Evolutionary conservation across 1,140 invertebrate species (phyloP), one percentile per base, ranked within the genome.

Genomic region (Macrobrachium nipponense): DNA sequence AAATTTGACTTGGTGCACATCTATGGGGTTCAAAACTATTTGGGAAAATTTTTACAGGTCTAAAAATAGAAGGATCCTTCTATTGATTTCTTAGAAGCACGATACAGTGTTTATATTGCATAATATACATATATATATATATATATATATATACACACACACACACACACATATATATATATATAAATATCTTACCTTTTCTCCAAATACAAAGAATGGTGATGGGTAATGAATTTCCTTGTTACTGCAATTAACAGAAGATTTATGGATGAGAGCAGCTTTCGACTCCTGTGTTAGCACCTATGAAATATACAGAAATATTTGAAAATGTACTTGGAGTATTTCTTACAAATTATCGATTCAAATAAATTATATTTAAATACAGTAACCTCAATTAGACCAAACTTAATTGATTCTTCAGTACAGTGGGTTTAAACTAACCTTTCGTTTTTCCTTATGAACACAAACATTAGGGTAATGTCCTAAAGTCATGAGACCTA

Each of bases 141-240:
- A 51, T n/a, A n/a, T n/a, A n/a, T n/a, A n/a, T n/a, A n/a, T n/a
- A n/a, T n/a, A n/a, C n/a, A n/a, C n/a, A n/a, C n/a, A n/a, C n/a
- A n/a, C n/a, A n/a, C n/a, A n/a, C n/a, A n/a, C n/a, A n/a, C n/a
- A n/a, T n/a, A n/a, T n/a, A n/a, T n/a, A n/a, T n/a, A n/a, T n/a
- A n/a, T n/a, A n/a, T n/a, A n/a, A n/a, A 51, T 51, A 5, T 36
- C 81, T 70, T 59, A 86, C 88, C 92, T 99, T 99, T 92, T 99
- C 98, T 5, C 97, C 97, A 91, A 99, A 99, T 60, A 99, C 96
- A 91, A 99, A 99, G 90, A 98, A 97, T 6, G 98, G 98, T 84
- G 95, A 98, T 0, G 96, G 96, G 90, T 99, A 99, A 81, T 93
- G 93, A 80, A 97, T 94, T 72, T 96, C 95, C 81, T 94, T 92